Conservation (phyloP, 2,797 vertebrate species). For the Tachyglossus aculeatus region DNA sequence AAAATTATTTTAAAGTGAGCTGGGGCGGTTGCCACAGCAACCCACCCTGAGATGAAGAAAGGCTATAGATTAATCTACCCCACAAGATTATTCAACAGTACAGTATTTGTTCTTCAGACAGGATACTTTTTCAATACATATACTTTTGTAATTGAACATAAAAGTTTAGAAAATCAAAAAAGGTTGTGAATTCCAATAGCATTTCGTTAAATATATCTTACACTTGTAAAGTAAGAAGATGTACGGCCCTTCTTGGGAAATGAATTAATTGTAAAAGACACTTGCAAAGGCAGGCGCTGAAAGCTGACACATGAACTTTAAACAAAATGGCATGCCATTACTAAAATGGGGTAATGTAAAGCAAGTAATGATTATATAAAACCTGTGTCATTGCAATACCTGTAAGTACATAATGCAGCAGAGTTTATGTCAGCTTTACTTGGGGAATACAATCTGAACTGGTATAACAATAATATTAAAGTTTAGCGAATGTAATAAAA, state of each 20-base stretch:
- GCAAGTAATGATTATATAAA: constrained; percentile 32
- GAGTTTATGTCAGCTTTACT: constrained; percentile 37
- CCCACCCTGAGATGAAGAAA: constrained; percentile 78
- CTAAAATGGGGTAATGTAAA: constrained; percentile 49
- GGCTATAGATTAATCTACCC: constrained; percentile 81
- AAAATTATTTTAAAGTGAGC: constrained; percentile 80
- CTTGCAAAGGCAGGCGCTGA: constrained; percentile 51
- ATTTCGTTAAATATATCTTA: constrained; percentile 52
- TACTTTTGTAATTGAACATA: constrained; percentile 63
- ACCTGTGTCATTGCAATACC: constrained; percentile 32
- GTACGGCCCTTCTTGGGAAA: constrained; percentile 37
- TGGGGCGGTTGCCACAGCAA: constrained; percentile 82
- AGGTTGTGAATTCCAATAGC: constrained; percentile 49
- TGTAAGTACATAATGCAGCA: constrained; percentile 37
- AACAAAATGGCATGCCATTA: constrained; percentile 48
- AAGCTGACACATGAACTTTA: constrained; percentile 43
- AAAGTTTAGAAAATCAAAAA: constrained; percentile 64
- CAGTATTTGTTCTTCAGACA: constrained; percentile 74
- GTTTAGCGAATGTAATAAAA: constrained; percentile 49
- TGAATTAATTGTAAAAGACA: constrained; percentile 49
- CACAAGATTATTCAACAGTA: constrained; percentile 75
- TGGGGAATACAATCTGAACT: constrained; percentile 41
- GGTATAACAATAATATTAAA: constrained; percentile 50
- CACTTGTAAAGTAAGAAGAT: constrained; percentile 32
- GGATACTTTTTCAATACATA: constrained; percentile 70